Evolutionary conservation across 37 sponge, comb jelly and placozoan genomes (phyloP).

Genomic region (Chondrosia reniformis): DNA sequence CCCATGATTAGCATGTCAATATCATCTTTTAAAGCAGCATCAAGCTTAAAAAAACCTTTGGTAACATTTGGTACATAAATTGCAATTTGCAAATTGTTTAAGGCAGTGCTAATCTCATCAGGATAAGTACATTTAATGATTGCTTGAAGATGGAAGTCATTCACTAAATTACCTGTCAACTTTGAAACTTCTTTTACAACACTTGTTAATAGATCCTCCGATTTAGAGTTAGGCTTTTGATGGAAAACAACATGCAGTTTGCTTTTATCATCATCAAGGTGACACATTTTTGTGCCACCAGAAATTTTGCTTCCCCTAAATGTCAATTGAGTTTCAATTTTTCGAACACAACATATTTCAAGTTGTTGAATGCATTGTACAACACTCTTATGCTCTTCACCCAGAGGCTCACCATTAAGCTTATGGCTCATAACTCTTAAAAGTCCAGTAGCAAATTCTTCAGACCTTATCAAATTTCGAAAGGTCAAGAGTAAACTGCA

Average conservation of each 20-base stretch:
- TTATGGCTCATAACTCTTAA: slow-evolving; percentile 9
- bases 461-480: not conserved
- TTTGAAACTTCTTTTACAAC: too few species aligned
- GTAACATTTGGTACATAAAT: not conserved
- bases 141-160: not conserved
- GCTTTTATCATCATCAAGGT: not conserved
- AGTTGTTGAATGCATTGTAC: not conserved
- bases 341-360: not conserved
- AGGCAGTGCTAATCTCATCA: not conserved
- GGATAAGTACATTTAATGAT: not conserved
- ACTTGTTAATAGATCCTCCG: not conserved
- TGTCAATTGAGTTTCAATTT: not conserved
- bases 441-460: not conserved
- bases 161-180: too few species aligned
- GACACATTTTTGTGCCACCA: not conserved
- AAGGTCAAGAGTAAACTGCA: not conserved
- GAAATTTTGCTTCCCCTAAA: not conserved
- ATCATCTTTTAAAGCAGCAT: not conserved
- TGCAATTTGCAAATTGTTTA: not conserved
- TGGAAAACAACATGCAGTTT: slow-evolving; percentile 20
- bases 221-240: not conserved
- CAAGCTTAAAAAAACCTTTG: not conserved
- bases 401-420: not conserved
- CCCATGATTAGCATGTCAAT: not conserved
- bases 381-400: not conserved